Evolutionary conservation across 1,140 invertebrate species (phyloP), one percentile per base, ranked within the genome.

Genomic region (Drosophila arizonae): DNA sequence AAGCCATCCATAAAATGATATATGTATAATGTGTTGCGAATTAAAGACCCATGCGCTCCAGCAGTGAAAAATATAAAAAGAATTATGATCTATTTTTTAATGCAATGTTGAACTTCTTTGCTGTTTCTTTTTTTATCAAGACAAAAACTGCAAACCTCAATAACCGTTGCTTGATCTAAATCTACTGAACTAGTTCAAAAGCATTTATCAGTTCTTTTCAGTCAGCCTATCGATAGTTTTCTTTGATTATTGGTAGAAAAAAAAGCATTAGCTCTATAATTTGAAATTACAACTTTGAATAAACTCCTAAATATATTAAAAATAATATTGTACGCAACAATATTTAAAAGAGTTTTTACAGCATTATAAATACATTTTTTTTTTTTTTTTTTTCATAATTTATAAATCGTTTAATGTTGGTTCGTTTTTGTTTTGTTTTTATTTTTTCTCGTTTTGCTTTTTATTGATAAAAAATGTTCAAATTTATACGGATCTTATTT

Each of bases 381-480:
- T 30, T 6, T 17, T 17, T 17, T 17, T 17, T 21, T 30, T 30
- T 6, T 5, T 30, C 28, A 33, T 9, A 33, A 33, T 33, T 9
- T 30, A 58, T 36, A 13, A 39, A 10, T 39, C 36, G 11, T 17
- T 28, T 26, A 45, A 17, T 28, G n/a, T 8, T 74, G 60, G 10
- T 79, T 76, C 30, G 30, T 67, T 79, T 70, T 71, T 50, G 50
- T 64, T 57, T 65, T 6, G 54, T 81, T 41, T 46, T 78, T 56
- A 33, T 58, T 63, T 8, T 55, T 50, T 77, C 85, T 61, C 41
- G 51, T 74, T 79, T 86, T 72, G 67, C 50, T 73, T 79, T 86
- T 82, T 88, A 87, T 88, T 87, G 70, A 87, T 87, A 87, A 87
- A 87, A 87, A 87, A 87, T 87, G 76, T 88, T 87, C 79, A 87